Evolutionary conservation across 1,140 invertebrate genomes (phyloP).

Genomic region (Meloidogyne floridensis): DNA sequence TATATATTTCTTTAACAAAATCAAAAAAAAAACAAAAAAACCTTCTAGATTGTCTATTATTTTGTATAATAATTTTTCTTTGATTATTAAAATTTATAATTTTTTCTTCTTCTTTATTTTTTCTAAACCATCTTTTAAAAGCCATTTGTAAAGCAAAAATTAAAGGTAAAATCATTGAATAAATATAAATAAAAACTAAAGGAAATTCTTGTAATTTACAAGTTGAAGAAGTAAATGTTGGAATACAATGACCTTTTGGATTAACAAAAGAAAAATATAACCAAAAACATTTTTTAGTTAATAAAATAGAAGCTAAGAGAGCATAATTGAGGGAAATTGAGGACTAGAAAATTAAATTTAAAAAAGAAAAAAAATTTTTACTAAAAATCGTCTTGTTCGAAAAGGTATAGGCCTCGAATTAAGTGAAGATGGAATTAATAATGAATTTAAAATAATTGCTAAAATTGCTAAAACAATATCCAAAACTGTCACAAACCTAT

Average conservation of each 20-base stretch:
- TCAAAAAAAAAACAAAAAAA: neutral
- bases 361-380: neutral
- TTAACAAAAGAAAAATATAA: conserved; percentile 24
- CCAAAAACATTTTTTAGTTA: conserved; percentile 40
- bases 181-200: conserved; percentile 33
- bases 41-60: neutral
- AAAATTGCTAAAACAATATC: conserved; percentile 29
- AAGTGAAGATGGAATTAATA: conserved; percentile 10
- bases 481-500: conserved; percentile 22
- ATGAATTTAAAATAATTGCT: conserved; percentile 21
- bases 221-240: conserved; percentile 14
- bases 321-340: conserved; percentile 34
- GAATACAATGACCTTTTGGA: conserved; percentile 17
- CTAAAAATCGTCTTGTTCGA: conserved; percentile 23
- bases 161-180: conserved; percentile 27
- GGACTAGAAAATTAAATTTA: conserved; percentile 19
- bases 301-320: conserved; percentile 34
- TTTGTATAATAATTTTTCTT: neutral
- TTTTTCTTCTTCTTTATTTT: neutral
- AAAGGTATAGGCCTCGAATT: conserved; percentile 26
- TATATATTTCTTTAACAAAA: no score
- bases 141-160: conserved; percentile 30
- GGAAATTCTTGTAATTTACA: conserved; percentile 44
- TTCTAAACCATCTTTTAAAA: neutral
- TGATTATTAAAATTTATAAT: conserved; percentile 13